Evolutionary conservation across 1,140 invertebrate genomes (phyloP).

Genomic region (Lerema accius): DNA sequence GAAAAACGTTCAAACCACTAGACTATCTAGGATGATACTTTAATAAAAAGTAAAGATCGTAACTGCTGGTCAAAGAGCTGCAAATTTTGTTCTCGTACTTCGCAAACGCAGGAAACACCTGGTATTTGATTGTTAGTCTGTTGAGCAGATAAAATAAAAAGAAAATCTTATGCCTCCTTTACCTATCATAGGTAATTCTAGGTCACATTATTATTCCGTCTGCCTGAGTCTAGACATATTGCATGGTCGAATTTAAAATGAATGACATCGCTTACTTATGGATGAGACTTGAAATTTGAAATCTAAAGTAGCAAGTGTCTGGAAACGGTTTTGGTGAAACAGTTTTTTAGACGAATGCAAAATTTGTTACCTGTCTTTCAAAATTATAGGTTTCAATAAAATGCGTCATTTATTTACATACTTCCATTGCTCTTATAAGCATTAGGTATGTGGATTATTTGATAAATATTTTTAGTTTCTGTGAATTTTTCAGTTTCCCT

Average conservation of each 20-base stretch:
- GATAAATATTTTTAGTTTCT: neutral
- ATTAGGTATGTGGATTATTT: neutral
- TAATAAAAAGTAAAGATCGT: too few species aligned
- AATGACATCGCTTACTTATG: slow-evolving; percentile 77
- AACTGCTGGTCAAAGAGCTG: too few species aligned
- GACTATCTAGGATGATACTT: too few species aligned
- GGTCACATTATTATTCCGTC: slow-evolving; percentile 80
- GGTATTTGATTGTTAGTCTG: too few species aligned
- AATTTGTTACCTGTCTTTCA: slow-evolving; percentile 21
- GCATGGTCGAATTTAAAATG: slow-evolving; percentile 80
- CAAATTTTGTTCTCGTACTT: too few species aligned
- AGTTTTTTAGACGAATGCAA: slow-evolving; percentile 17
- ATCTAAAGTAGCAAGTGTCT: slow-evolving; percentile 75
- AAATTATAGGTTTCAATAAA: slow-evolving; percentile 19
- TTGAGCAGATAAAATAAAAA: neutral
- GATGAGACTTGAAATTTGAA: slow-evolving; percentile 77
- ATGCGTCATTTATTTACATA: neutral
- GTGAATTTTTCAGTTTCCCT: neutral
- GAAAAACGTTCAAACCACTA: too few species aligned
- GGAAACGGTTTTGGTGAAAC: slow-evolving; percentile 50
- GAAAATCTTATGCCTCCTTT: slow-evolving; percentile 34
- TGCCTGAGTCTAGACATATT: slow-evolving; percentile 76
- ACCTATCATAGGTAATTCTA: slow-evolving; percentile 68
- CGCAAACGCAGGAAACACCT: too few species aligned
- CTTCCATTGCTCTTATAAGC: neutral